Conservation (phyloP, 2,797 vertebrate species). For the Varecia variegata region DNA sequence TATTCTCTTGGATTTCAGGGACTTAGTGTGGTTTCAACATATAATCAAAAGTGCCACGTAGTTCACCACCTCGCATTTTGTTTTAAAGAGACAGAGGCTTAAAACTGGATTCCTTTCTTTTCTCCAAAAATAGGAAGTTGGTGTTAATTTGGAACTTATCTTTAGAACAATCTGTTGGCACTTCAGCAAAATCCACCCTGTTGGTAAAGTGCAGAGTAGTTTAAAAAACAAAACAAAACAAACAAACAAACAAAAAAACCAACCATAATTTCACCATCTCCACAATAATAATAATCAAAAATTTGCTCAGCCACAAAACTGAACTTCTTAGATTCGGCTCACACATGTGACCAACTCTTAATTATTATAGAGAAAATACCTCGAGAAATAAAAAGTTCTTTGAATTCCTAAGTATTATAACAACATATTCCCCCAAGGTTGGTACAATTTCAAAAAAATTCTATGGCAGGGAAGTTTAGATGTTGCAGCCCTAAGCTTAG, state of each 20-base stretch:
- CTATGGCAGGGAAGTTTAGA: slow-evolving; percentile 1
- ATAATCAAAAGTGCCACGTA: slow-evolving; percentile 71
- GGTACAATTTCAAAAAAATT: neutral
- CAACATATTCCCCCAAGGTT: slow-evolving; percentile 6
- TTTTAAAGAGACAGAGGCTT: slow-evolving; percentile 74
- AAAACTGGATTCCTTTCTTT: slow-evolving; percentile 45
- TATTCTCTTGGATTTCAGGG: slow-evolving; percentile 59
- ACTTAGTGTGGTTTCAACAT: slow-evolving; percentile 64
- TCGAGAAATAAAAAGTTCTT: slow-evolving; percentile 13
- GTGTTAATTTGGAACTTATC: slow-evolving; percentile 34
- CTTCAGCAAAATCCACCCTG: neutral
- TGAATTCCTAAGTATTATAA: slow-evolving; percentile 19
- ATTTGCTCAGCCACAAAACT: slow-evolving; percentile 16
- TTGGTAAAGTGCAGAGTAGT: neutral
- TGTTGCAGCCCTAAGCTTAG: neutral
- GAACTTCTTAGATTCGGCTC: slow-evolving; percentile 4
- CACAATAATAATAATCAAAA: slow-evolving; percentile 20
- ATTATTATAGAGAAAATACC: neutral
- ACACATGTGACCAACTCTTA: slow-evolving; percentile 26
- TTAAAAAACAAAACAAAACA: neutral
- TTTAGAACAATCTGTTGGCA: slow-evolving; percentile 21
- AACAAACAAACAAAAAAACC: neutral
- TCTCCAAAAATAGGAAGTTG: slow-evolving; percentile 46
- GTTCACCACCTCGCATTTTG: slow-evolving; percentile 53
- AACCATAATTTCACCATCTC: neutral